A percentile compares a stretch with the other conserved stretches of the same genome.
phyloP scores from a whole-genome alignment of 1,140 invertebrate genomes.

The Laupala kohalensis region DNA sequence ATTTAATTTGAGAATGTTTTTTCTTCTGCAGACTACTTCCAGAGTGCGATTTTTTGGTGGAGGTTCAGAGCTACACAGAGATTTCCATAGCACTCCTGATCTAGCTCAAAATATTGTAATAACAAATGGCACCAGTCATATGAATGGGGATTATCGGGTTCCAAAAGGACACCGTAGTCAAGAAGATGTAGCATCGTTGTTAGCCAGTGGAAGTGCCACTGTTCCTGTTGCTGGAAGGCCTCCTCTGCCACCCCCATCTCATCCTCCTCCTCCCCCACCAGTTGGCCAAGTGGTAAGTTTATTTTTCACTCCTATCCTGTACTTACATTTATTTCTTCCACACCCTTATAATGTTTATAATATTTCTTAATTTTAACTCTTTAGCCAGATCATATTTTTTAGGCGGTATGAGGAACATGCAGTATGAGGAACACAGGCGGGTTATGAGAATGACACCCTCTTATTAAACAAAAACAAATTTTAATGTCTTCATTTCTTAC shows the following conservation, averaged over 20 bases:
- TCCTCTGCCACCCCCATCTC: constrained; percentile 48
- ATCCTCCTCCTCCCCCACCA: constrained; percentile 54
- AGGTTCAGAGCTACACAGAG: constrained; percentile 51
- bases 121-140: constrained; percentile 15
- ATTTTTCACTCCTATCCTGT: too few relatives aligned
- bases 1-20: too few relatives aligned
- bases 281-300: constrained; percentile 56
- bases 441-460: too few relatives aligned
- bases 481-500: too few relatives aligned
- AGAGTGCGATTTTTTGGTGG: constrained; percentile 40
- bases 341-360: neutral
- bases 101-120: constrained; percentile 31
- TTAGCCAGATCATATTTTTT: neutral
- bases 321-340: neutral
- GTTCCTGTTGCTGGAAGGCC: constrained; percentile 16
- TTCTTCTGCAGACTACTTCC: too few relatives aligned
- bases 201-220: neutral
- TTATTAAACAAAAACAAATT: too few relatives aligned
- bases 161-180: constrained; percentile 54
- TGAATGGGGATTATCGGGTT: constrained; percentile 19
- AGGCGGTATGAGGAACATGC: too few relatives aligned
- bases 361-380: neutral
- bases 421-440: too few relatives aligned
- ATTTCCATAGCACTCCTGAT: constrained; percentile 82
- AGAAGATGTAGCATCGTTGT: constrained; percentile 53